Percentiles rank a stretch among this genome's conserved stretches.
Evolutionary conservation across 2,113 vertebrate species (phyloP).

Genomic region (Probosciger aterrimus): DNA sequence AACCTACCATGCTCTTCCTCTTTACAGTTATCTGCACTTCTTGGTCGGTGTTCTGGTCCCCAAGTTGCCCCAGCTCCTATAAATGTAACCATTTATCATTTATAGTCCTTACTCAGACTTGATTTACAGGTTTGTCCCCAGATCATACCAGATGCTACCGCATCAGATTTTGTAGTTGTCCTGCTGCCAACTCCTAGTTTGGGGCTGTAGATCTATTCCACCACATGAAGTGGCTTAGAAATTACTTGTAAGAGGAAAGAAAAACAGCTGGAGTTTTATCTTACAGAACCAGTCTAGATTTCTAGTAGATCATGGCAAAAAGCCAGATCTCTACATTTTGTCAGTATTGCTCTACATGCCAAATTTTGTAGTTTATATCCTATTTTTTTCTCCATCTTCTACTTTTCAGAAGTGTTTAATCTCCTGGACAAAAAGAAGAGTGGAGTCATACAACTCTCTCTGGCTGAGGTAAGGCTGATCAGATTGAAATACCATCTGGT

Average conservation of each 20-base stretch:
- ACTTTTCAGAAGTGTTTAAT: slow-evolving; percentile 65
- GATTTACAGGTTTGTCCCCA: not conserved
- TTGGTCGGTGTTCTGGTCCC: not conserved
- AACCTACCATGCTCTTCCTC: not conserved
- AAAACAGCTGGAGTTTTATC: not conserved
- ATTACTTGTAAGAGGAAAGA: not conserved
- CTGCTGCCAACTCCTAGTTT: slow-evolving; percentile 6
- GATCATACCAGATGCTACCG: not conserved
- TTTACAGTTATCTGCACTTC: not conserved
- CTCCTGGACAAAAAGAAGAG: slow-evolving; percentile 67
- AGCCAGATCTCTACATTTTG: not conserved
- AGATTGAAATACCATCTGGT: not conserved
- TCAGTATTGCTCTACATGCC: not conserved
- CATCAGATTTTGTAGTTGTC: not conserved
- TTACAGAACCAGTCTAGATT: not conserved
- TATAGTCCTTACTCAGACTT: not conserved
- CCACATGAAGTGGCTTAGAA: not conserved
- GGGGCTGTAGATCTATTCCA: not conserved
- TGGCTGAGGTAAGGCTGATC: slow-evolving; percentile 68
- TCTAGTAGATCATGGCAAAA: not conserved
- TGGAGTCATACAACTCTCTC: slow-evolving; percentile 62
- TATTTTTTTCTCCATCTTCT: not conserved
- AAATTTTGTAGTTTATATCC: not conserved
- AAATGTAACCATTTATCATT: not conserved
- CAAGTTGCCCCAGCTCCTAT: not conserved